A percentile compares a stretch with the other conserved stretches of the same genome.
Evolutionary conservation across 2,888 invertebrate genomes (phyloP).

Genomic region (Acronicta psi): DNA sequence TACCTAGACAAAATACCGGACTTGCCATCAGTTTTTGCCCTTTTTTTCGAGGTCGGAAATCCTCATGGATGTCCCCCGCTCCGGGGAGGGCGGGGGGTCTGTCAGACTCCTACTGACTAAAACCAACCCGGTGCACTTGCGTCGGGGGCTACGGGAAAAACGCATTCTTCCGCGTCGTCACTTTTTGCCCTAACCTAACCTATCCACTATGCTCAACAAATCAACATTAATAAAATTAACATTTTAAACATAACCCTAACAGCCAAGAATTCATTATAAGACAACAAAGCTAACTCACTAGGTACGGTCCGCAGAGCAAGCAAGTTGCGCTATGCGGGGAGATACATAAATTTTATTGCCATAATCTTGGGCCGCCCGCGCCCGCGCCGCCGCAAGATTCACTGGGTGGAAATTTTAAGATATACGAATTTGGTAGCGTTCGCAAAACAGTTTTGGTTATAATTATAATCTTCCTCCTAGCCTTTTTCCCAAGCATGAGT

Average conservation of each 20-base stretch:
- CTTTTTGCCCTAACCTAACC: neutral
- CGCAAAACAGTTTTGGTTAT: constrained; percentile 57
- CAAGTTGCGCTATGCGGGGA: constrained; percentile 68
- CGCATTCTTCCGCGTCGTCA: too few relatives aligned
- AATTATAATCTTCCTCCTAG: neutral
- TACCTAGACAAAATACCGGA: too few relatives aligned
- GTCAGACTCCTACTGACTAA: too few relatives aligned
- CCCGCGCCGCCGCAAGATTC: constrained; percentile 88
- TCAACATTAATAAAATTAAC: constrained; percentile 30
- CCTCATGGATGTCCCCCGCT: too few relatives aligned
- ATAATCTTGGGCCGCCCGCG: constrained; percentile 81
- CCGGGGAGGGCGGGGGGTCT: too few relatives aligned
- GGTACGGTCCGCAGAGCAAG: constrained; percentile 41
- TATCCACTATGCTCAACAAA: neutral
- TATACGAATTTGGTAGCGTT: constrained; percentile 78
- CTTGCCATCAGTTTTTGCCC: too few relatives aligned
- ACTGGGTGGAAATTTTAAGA: constrained; percentile 89
- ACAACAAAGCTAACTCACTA: constrained; percentile 51
- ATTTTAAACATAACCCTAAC: constrained; percentile 44
- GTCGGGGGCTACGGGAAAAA: too few relatives aligned
- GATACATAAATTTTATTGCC: constrained; percentile 87
- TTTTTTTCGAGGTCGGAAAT: too few relatives aligned
- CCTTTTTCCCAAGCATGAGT: too few relatives aligned
- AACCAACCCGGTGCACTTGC: too few relatives aligned
- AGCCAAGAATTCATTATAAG: constrained; percentile 47